Base-by-base conservation (phyloP, 2,888 invertebrate genomes). In the Diarsia rubi region DNA sequence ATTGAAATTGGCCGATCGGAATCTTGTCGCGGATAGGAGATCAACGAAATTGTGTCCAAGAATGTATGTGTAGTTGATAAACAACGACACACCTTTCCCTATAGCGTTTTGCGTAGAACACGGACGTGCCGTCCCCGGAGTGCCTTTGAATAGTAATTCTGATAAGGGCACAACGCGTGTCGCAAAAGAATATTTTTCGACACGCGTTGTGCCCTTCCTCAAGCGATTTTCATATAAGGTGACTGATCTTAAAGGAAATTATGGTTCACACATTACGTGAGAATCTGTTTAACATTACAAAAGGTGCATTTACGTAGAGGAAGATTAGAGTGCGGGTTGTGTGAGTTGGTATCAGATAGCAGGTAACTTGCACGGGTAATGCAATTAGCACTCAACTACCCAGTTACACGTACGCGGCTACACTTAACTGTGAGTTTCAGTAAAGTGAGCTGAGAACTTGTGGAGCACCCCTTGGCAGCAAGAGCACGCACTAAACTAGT, bases 401-500 rank as follows among this genome's bases (percentile, higher is more conserved):
- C 21, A 19, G 52, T 49, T 54, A 57, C n/a, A 57, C 44, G 73
- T 67, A 63, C 45, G 16, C 60, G 54, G 19, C 21, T 11, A 60
- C 62, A 45, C 37, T 45, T 82, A 54, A 71, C 66, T 75, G 69
- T 45, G n/a, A 62, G 27, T 69, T 57, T 19, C 60, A 66, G 70
- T 52, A 59, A 70, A 68, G 24, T 49, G 52, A 82, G 59, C 37
- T 47, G 45, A 37, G 37, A 57, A 52, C 49, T 77, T 62, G 42
- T 27, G 45, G 42, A 71, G 24, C 52, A 37, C 52, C 75, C 65
- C 69, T 69, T 49, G 66, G 70, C 54, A 69, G 74, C 69, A 75
- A 79, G 83, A 79, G 72, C 79, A 81, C 78, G 81, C 75, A 69
- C 75, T 81, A 75, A 85, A 86, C 82, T 85, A 86, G 79, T 85